Evolutionary conservation across 2,113 vertebrate species (phyloP), one percentile per base, ranked within the genome.

Genomic region (Isurus oxyrinchus): DNA sequence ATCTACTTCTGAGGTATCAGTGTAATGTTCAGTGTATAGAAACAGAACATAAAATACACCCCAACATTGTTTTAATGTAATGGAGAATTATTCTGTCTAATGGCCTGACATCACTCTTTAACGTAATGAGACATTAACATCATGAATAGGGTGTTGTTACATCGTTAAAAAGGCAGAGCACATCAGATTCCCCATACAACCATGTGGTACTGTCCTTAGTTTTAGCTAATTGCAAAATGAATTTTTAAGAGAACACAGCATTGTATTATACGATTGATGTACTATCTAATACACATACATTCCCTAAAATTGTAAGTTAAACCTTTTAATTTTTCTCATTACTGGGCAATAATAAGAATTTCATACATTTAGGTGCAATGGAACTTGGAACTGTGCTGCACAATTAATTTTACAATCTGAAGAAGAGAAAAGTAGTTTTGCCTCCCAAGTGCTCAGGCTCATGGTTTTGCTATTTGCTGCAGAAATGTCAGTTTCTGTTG

Each of bases 211-310:
- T 72, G 44, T 35, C 8, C 44, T 95, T 76, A 49, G 13, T 72
- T 69, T 95, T 55, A 95, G 49, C 67, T 72, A 66, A 69, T 44
- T 69, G 69, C 27, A 69, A 95, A 95, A 95, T 95, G 66, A 25
- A 91, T 59, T 91, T 91, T 91, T 84, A 84, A 91, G 55, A 76
- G 49, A 55, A 53, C 25, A 35, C 16, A 21, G n/a, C 21, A 67
- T 44, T 25, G 3, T 25, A 19, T 94, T 67, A 27, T 25, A 95
- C 66, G 19, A 25, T 59, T 69, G 67, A 72, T 27, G 14, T 55
- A 72, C 94, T 63, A 25, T 95, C 69, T 95, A 67, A 95, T 44
- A 67, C 63, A 67, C 19, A 44, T 69, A 95, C 44, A 72, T 53
- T 95, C 94, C 40, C 66, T 72, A 67, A 95, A 95, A 31, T 72